phyloP scores from a whole-genome alignment of 2,797 vertebrate species.

The Sphenodon punctatus region DNA sequence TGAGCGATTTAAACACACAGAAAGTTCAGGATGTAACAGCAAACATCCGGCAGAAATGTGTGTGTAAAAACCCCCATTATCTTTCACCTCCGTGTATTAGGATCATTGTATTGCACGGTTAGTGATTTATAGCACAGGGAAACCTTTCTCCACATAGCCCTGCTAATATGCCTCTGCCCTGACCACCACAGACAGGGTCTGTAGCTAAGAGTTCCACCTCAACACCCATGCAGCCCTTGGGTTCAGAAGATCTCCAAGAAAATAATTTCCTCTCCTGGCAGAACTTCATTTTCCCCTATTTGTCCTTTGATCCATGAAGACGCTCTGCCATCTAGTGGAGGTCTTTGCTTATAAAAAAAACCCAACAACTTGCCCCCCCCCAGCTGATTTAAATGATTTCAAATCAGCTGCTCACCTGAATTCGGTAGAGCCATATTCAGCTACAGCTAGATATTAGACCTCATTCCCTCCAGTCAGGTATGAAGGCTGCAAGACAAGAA shows the following conservation, averaged over 20 bases:
- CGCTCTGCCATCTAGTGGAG: constrained; percentile 20
- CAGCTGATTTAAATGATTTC: background rate
- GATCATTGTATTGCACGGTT: background rate
- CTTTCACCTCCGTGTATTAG: too few relatives aligned
- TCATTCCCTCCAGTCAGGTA: background rate
- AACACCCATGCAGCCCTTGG: background rate
- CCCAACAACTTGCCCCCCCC: too few relatives aligned
- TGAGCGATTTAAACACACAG: too few relatives aligned
- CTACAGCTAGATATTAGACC: too few relatives aligned
- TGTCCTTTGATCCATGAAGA: background rate
- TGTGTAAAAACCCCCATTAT: too few relatives aligned
- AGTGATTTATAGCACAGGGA: background rate
- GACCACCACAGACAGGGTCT: background rate
- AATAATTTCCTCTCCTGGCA: background rate
- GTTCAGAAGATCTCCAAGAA: background rate
- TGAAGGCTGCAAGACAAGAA: background rate
- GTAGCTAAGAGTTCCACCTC: background rate
- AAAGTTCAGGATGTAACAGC: too few relatives aligned
- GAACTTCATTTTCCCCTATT: background rate
- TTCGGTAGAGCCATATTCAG: background rate
- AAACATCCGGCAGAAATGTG: too few relatives aligned
- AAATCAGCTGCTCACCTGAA: background rate
- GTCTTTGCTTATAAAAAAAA: background rate
- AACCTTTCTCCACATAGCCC: background rate
- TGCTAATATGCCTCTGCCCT: background rate